Evolutionary conservation across 2,888 invertebrate genomes (phyloP).

Genomic region (Mongoloraphidia duomilia): DNA sequence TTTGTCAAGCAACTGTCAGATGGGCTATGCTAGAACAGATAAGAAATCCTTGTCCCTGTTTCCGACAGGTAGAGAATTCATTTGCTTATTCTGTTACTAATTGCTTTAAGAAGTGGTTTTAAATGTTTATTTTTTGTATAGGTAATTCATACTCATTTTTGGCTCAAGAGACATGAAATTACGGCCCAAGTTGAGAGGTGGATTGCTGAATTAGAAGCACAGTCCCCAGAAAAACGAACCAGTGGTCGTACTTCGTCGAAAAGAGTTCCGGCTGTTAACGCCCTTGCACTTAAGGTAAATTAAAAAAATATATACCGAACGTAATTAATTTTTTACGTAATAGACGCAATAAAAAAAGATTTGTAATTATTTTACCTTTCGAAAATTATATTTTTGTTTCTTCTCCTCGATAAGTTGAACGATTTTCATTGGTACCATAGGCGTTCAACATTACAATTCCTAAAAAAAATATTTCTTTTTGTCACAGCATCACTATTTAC

Average conservation of each 20-base stretch:
- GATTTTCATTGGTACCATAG: too few relatives aligned
- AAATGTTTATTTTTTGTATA: slow-evolving; percentile 22
- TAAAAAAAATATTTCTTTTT: not conserved
- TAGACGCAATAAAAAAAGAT: too few relatives aligned
- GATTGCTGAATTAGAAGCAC: slow-evolving; percentile 76
- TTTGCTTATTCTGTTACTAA: not conserved
- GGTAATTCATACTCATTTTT: slow-evolving; percentile 88
- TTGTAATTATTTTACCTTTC: too few relatives aligned
- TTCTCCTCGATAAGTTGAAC: not conserved
- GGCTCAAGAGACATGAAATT: slow-evolving; percentile 84
- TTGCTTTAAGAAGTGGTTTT: not conserved
- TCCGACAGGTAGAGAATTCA: slow-evolving; percentile 53
- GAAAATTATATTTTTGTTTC: too few relatives aligned
- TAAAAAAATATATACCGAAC: too few relatives aligned
- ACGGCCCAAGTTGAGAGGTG: slow-evolving; percentile 77
- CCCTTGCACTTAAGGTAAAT: slow-evolving; percentile 57
- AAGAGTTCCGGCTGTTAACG: slow-evolving; percentile 30
- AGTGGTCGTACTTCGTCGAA: slow-evolving; percentile 52
- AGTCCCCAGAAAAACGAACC: slow-evolving; percentile 60
- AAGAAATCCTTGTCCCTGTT: slow-evolving; percentile 77
- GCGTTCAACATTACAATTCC: not conserved
- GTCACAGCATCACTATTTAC: slow-evolving; percentile 62
- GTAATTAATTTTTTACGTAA: too few relatives aligned
- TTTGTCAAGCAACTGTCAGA: slow-evolving; percentile 84
- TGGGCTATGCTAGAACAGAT: slow-evolving; percentile 96